phyloP scores from a whole-genome alignment of 2,888 invertebrate genomes.

The Dynastes hyllus region DNA sequence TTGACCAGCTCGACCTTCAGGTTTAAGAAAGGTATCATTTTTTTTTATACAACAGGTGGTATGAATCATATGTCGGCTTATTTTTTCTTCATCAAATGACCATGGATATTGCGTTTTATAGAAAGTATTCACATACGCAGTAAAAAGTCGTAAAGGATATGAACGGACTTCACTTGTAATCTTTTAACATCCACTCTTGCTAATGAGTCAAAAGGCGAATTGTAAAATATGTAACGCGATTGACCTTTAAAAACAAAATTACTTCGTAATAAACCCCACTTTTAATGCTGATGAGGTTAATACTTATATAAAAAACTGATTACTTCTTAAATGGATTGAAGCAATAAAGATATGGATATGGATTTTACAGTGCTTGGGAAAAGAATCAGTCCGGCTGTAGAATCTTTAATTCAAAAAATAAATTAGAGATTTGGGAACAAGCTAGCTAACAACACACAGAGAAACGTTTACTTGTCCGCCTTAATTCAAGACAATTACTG shows the following conservation, averaged over 20 bases:
- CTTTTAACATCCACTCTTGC: not conserved
- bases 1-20: constrained; percentile 24
- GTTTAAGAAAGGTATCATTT: constrained; percentile 25
- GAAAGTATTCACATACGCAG: constrained; percentile 1
- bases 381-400: too few relatives aligned
- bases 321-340: too few relatives aligned
- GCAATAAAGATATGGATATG: too few relatives aligned
- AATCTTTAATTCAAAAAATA: too few relatives aligned
- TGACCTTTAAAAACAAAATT: constrained; percentile 18
- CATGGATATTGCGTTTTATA: constrained; percentile 16
- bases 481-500: too few relatives aligned
- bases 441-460: too few relatives aligned
- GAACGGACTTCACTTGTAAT: not conserved
- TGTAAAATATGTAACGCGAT: not conserved
- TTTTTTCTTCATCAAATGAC: not conserved
- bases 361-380: too few relatives aligned
- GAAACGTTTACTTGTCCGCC: too few relatives aligned
- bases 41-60: constrained; percentile 21
- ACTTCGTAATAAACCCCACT: not conserved
- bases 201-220: not conserved
- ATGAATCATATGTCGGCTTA: constrained; percentile 21
- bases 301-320: too few relatives aligned
- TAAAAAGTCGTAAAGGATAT: constrained; percentile 4
- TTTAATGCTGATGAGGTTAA: not conserved
- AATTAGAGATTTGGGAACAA: too few relatives aligned